phyloP scores from a whole-genome alignment of 1,140 invertebrate genomes.

The Callitettix versicolor region DNA sequence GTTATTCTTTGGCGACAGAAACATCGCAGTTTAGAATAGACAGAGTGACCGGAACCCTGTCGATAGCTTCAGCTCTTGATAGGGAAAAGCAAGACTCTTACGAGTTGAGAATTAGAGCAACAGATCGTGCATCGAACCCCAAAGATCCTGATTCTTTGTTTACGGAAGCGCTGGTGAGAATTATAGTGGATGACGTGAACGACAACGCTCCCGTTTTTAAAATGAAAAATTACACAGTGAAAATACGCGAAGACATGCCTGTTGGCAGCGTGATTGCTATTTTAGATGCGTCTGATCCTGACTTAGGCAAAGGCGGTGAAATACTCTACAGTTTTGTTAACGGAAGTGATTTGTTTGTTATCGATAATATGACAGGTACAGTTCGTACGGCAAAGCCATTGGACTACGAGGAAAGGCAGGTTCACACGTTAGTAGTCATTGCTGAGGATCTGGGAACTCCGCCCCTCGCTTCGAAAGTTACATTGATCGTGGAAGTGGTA shows the following conservation, averaged over 20 bases:
- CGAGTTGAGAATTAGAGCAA: slow-evolving; percentile 69
- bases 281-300: slow-evolving; percentile 75
- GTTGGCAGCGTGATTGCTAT: slow-evolving; percentile 72
- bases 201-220: slow-evolving; percentile 79
- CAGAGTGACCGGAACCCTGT: slow-evolving; percentile 59
- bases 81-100: slow-evolving; percentile 72
- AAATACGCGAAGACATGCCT: slow-evolving; percentile 83
- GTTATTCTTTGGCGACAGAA: slow-evolving; percentile 67
- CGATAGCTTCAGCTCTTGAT: slow-evolving; percentile 62
- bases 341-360: slow-evolving; percentile 43
- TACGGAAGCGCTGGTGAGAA: slow-evolving; percentile 63
- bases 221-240: slow-evolving; percentile 59
- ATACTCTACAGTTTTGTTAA: slow-evolving; percentile 63
- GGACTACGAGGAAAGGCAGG: slow-evolving; percentile 78
- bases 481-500: slow-evolving; percentile 72
- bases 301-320: slow-evolving; percentile 66
- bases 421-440: slow-evolving; percentile 72
- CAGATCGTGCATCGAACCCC: slow-evolving; percentile 55
- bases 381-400: slow-evolving; percentile 61
- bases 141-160: slow-evolving; percentile 40
- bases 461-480: slow-evolving; percentile 57
- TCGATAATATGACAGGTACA: slow-evolving; percentile 72
- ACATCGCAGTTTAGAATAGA: slow-evolving; percentile 76
- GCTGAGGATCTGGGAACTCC: slow-evolving; percentile 70
- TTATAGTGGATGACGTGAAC: slow-evolving; percentile 79